These are phyloP conservation scores for Monochamus saltuarius DNA, from an alignment of 1,140 invertebrate species.

Conservation along the genomic window DNA sequence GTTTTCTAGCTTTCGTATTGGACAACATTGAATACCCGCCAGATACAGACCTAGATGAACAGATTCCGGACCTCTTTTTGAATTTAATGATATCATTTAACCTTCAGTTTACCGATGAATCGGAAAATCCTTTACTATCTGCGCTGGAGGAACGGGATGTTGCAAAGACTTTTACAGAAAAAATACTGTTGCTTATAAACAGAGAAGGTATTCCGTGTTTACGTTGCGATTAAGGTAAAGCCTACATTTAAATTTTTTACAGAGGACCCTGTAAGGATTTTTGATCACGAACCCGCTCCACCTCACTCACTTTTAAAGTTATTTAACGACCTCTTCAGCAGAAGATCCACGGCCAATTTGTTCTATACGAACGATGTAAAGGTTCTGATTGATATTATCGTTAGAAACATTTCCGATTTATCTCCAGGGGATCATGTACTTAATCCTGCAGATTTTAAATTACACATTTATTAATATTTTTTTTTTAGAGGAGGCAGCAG, in stretches of 20 bases:
- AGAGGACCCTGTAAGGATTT: slow-evolving; percentile 86
- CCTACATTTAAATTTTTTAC: slow-evolving; percentile 44
- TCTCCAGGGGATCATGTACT: slow-evolving; percentile 71
- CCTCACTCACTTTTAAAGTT: slow-evolving; percentile 87
- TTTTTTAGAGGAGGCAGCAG: slow-evolving; percentile 66
- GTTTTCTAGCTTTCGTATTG: slow-evolving; percentile 78
- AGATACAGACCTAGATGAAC: slow-evolving; percentile 74
- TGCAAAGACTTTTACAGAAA: slow-evolving; percentile 87
- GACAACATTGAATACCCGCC: slow-evolving; percentile 78
- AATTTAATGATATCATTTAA: slow-evolving; percentile 84
- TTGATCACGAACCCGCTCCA: slow-evolving; percentile 76
- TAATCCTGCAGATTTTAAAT: neutral
- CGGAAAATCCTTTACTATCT: slow-evolving; percentile 75
- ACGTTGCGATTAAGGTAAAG: slow-evolving; percentile 1
- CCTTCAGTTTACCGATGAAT: slow-evolving; percentile 71
- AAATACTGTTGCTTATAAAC: slow-evolving; percentile 82
- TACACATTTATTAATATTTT: too few relatives aligned
- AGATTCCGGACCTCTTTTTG: slow-evolving; percentile 80
- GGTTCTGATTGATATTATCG: slow-evolving; percentile 89
- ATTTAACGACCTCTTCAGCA: slow-evolving; percentile 80
- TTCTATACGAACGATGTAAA: slow-evolving; percentile 94
- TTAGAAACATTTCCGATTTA: slow-evolving; percentile 83
- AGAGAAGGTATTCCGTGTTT: slow-evolving; percentile 70
- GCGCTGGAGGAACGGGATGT: slow-evolving; percentile 68
- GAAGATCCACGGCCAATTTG: slow-evolving; percentile 72